A percentile compares a stretch with the other conserved stretches of the same genome.
Evolutionary conservation across 2,888 invertebrate genomes (phyloP).

Genomic region (Dryadula phaetusa): DNA sequence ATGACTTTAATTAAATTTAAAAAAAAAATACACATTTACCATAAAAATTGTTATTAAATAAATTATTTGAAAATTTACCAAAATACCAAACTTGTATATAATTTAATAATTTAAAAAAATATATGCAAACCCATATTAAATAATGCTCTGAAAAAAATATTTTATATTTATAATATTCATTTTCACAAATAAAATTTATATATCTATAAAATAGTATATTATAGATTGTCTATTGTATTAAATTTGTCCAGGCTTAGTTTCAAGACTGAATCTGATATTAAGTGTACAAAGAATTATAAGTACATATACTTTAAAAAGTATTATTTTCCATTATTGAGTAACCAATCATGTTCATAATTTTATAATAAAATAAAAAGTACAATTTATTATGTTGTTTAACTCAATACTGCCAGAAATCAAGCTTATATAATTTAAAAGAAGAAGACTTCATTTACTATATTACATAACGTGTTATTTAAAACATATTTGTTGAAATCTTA

Average conservation of each 20-base stretch:
- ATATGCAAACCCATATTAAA: neutral
- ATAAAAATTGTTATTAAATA: neutral
- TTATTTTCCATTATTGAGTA: conserved; percentile 3
- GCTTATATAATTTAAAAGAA: neutral
- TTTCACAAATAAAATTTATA: no score
- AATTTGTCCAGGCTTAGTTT: conserved; percentile 3
- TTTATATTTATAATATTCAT: neutral
- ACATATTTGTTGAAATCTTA: neutral
- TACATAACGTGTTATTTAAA: neutral
- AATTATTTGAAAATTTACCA: neutral
- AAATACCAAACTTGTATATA: no score
- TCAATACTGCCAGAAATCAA: neutral
- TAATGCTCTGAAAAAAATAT: neutral
- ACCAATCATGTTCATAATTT: conserved; percentile 5
- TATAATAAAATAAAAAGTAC: conserved; percentile 3
- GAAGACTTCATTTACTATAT: no score
- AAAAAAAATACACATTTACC: neutral
- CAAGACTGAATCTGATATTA: conserved; percentile 6
- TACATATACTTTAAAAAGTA: neutral
- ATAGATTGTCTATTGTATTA: neutral
- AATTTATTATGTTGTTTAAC: neutral
- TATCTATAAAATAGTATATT: neutral
- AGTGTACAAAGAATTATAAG: neutral
- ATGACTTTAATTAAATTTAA: no score
- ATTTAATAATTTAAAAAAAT: no score